Evolutionary conservation across 2,113 vertebrate species (phyloP), one percentile per base, ranked within the genome.

Genomic region (Sinocyclocheilus maitianheensis): DNA sequence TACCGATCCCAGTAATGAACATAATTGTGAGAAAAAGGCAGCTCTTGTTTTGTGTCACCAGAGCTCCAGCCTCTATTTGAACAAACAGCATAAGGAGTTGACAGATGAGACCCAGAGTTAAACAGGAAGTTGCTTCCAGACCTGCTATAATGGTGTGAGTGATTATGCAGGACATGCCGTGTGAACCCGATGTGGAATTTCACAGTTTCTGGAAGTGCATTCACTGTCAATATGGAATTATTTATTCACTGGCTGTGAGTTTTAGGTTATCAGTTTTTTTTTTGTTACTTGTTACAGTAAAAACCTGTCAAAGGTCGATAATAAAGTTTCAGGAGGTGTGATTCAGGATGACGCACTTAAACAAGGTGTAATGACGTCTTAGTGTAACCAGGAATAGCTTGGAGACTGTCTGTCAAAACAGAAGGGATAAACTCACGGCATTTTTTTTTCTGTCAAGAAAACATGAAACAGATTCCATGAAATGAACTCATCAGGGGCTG

Each of bases 11-110:
- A 30, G 69, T 77, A 83, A 81, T 83, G 81, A 24, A 75, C 5
- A 58, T 84, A 85, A 88, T 81, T 86, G 69, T 69, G 16, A 48
- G 9, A 79, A 75, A 72, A 85, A 86, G 78, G 26, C 22, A 16
- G 11, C 43, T 69, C 60, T 69, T 83, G 18, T 26, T 74, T 43
- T 84, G 14, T 37, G 11, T 34, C 46, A 53, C 63, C 37, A 10
- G 34, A 1, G 1, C 34, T 48, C 14, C 22, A 37, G 55, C 0
- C n/a, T 62, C 30, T 51, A 62, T 81, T 51, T 72, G 22, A 13
- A 26, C 60, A 5, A 81, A 67, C 24, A 6, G 26, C 77, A 62
- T 62, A 16, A 80, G 43, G 77, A 22, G 80, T 37, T 77, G 55
- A 67, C 8, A 37, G 74, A 84, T 18, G 77, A 37, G 30, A 37